Conservation (phyloP, 1,140 invertebrate species). For the Bacillus rossius region DNA sequence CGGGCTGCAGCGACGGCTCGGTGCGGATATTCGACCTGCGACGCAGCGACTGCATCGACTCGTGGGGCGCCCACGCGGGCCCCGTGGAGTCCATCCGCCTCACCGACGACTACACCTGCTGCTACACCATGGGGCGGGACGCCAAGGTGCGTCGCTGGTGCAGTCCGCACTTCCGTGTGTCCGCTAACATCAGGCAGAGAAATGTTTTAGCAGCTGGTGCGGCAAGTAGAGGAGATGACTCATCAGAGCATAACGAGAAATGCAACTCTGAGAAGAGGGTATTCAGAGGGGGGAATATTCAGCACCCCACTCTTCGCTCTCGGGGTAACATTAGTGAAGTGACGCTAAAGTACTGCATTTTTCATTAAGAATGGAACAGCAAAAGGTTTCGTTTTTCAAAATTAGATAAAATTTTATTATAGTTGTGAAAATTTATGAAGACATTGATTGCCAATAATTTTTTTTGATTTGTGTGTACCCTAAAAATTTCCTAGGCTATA, state of each 20-base stretch:
- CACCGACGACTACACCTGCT: constrained; percentile 51
- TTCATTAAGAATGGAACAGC: too few relatives aligned
- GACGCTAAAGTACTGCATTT: neutral
- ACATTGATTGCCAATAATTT: too few relatives aligned
- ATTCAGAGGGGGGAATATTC: neutral
- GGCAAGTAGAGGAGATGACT: too few relatives aligned
- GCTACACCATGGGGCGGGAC: constrained; percentile 52
- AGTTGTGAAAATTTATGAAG: too few relatives aligned
- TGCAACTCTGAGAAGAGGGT: too few relatives aligned
- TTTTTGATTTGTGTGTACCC: too few relatives aligned
- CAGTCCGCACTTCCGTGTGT: neutral
- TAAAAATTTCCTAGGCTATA: too few relatives aligned
- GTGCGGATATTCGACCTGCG: constrained; percentile 53
- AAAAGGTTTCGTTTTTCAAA: too few relatives aligned
- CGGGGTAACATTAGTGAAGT: neutral
- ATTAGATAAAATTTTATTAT: too few relatives aligned
- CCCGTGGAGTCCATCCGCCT: constrained; percentile 50
- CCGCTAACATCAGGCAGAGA: neutral
- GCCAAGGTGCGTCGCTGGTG: constrained; percentile 39
- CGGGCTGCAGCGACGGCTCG: constrained; percentile 55
- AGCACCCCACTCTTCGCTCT: neutral
- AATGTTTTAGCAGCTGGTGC: too few relatives aligned
- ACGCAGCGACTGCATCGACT: constrained; percentile 52
- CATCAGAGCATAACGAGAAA: too few relatives aligned
- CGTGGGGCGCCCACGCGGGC: constrained; percentile 46